Conservation (phyloP, 2,888 invertebrate species). For the Aspidiotus rigidus region DNA sequence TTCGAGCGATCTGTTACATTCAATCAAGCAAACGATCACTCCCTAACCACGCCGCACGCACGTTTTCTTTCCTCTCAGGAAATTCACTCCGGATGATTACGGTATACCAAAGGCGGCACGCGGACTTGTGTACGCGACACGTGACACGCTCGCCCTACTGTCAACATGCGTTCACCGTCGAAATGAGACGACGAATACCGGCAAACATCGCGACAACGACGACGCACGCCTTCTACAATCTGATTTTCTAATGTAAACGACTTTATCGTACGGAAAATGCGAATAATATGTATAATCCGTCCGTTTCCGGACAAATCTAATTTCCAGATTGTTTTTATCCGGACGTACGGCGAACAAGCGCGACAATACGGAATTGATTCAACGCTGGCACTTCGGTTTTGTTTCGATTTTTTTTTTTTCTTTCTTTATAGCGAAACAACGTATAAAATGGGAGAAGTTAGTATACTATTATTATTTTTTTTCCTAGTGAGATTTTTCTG, state of each 20-base stretch:
- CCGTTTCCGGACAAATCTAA: conserved; percentile 24
- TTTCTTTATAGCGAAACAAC: too few relatives aligned
- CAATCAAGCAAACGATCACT: neutral
- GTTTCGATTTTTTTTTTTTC: too few relatives aligned
- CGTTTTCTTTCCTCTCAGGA: neutral
- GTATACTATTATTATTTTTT: too few relatives aligned
- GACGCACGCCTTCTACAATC: conserved; percentile 30
- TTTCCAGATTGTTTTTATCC: conserved; percentile 1
- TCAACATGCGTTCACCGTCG: conserved; percentile 28
- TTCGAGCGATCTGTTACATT: neutral
- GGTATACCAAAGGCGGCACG: conserved; percentile 16
- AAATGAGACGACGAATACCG: conserved; percentile 24
- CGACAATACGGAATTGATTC: neutral
- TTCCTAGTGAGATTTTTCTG: too few relatives aligned
- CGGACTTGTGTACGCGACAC: conserved; percentile 32
- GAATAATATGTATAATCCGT: conserved; percentile 19
- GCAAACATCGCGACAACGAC: too few relatives aligned
- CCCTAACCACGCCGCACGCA: too few relatives aligned
- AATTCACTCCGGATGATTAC: conserved; percentile 12
- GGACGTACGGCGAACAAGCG: neutral
- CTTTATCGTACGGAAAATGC: conserved; percentile 30
- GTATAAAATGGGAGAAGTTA: too few relatives aligned
- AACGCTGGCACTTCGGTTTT: neutral
- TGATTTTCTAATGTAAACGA: conserved; percentile 33
- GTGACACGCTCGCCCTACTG: conserved; percentile 22